phyloP scores from a whole-genome alignment of 2,113 vertebrate genomes.

The Cygnus atratus region DNA sequence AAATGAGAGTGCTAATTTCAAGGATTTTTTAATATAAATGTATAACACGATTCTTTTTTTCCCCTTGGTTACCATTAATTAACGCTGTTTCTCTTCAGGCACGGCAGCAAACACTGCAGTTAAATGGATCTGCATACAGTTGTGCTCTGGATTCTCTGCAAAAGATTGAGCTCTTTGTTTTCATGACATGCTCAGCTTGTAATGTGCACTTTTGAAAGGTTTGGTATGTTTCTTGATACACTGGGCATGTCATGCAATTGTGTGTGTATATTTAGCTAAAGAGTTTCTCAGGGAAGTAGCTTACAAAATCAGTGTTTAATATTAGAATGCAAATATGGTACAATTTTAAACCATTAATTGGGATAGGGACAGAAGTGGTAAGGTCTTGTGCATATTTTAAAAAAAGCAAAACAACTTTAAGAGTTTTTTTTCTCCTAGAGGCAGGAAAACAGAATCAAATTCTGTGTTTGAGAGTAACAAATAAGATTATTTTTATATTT shows the following conservation, averaged over 20 bases:
- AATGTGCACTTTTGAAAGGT: conserved; percentile 70
- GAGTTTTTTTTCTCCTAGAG: neutral
- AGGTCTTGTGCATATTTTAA: neutral
- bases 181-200: conserved; percentile 73
- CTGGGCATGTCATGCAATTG: conserved; percentile 70
- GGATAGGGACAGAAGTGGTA: neutral
- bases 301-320: neutral
- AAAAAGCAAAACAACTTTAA: neutral
- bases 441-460: neutral
- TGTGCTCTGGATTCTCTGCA: conserved; percentile 71
- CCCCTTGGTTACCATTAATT: conserved; percentile 60
- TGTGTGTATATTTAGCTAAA: conserved; percentile 44
- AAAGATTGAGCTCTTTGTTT: conserved; percentile 73
- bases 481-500: neutral
- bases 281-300: neutral
- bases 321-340: neutral
- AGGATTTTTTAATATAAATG: neutral
- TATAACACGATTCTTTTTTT: conserved; percentile 8
- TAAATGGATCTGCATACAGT: conserved; percentile 67
- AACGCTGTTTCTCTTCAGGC: conserved; percentile 70
- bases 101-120: conserved; percentile 64
- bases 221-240: conserved; percentile 67
- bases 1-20: conserved; percentile 26
- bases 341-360: neutral
- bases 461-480: neutral